These are phyloP conservation scores for Oasisia sp. DNA, from an alignment of 2,888 invertebrate species.

Conservation along the genomic window DNA sequence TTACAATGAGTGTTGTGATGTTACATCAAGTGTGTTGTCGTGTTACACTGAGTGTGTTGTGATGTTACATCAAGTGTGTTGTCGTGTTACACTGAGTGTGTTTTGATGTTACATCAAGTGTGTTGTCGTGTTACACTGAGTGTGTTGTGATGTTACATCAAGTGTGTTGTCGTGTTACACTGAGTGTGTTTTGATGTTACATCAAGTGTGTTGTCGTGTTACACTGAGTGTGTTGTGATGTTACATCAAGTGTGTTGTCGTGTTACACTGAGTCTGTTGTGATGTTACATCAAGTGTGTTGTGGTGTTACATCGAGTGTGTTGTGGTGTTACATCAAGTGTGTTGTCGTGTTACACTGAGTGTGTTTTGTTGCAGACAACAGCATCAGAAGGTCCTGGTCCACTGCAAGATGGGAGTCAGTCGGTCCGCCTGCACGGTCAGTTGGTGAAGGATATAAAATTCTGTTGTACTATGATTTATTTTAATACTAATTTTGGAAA, in stretches of 20 bases:
- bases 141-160: slow-evolving; percentile 25
- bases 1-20: too few species aligned
- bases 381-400: slow-evolving; percentile 73
- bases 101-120: background rate
- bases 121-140: background rate
- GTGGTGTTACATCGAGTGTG: background rate
- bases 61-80: background rate
- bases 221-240: too few species aligned
- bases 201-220: too few species aligned
- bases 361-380: slow-evolving; percentile 45
- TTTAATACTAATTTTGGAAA: background rate
- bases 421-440: slow-evolving; percentile 94
- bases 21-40: too few species aligned
- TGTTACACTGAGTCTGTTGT: background rate
- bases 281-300: background rate
- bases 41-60: background rate
- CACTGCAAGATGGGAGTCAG: slow-evolving; percentile 99
- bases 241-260: too few species aligned
- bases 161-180: too few species aligned
- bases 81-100: background rate
- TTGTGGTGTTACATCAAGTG: background rate
- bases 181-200: too few species aligned
- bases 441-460: slow-evolving; percentile 43
- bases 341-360: background rate
- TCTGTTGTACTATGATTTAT: background rate